phyloP scores from a whole-genome alignment of 1,140 invertebrate species.

The Littorina saxatilis region DNA sequence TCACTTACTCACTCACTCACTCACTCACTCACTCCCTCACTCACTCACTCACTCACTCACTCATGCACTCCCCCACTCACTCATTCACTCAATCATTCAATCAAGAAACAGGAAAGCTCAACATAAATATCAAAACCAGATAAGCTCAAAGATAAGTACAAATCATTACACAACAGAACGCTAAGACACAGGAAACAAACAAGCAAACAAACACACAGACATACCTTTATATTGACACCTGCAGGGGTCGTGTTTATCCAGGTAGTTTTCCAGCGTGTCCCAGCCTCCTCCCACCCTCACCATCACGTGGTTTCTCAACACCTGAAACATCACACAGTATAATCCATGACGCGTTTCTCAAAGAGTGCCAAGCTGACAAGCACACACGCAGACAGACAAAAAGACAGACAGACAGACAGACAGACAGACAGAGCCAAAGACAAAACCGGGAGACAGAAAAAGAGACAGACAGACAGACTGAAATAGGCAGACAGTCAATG shows the following conservation, averaged over 20 bases:
- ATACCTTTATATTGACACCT: constrained; percentile 82
- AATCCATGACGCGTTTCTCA: no score
- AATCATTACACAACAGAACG: background rate
- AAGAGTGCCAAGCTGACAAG: background rate
- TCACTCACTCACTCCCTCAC: background rate
- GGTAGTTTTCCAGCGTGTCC: constrained; percentile 96
- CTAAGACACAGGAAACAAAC: background rate
- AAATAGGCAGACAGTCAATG: background rate
- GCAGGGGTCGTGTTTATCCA: constrained; percentile 98
- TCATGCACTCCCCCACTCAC: no score
- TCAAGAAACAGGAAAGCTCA: no score
- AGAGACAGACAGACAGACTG: background rate
- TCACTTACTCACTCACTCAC: no score
- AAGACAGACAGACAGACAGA: background rate
- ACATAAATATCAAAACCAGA: no score
- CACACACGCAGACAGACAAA: background rate
- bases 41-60: no score
- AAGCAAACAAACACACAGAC: constrained; percentile 47
- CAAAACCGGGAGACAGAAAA: background rate
- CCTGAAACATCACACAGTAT: constrained; percentile 80
- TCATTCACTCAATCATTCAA: no score
- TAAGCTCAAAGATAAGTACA: background rate
- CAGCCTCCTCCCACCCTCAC: constrained; percentile 97
- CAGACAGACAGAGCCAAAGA: background rate
- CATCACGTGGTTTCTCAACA: constrained; percentile 97